phyloP scores from a whole-genome alignment of 2,113 vertebrate species.

The Larimichthys polyactis region DNA sequence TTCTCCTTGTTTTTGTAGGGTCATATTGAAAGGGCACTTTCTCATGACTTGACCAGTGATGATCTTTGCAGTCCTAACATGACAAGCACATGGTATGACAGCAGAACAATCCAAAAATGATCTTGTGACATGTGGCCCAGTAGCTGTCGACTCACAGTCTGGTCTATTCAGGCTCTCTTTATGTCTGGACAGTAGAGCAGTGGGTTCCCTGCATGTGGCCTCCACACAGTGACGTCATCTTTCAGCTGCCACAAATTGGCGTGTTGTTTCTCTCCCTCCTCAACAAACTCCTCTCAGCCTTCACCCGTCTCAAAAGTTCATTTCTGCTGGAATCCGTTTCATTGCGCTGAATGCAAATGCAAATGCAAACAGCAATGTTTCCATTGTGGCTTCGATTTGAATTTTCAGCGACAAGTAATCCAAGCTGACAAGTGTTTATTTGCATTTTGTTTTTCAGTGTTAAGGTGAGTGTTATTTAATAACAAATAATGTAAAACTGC shows the following conservation, averaged over 20 bases:
- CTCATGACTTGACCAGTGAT: not conserved
- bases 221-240: conserved; percentile 62
- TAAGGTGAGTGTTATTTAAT: not conserved
- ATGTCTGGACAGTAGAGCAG: conserved; percentile 39
- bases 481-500: not conserved
- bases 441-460: not conserved
- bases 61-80: conserved; percentile 7
- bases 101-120: conserved; percentile 19
- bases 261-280: conserved; percentile 68
- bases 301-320: conserved; percentile 37
- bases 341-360: conserved; percentile 23
- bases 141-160: conserved; percentile 12
- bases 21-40: not conserved
- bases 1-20: not conserved
- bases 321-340: conserved; percentile 45
- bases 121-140: conserved; percentile 21
- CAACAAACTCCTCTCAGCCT: conserved; percentile 66
- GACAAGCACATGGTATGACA: conserved; percentile 37
- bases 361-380: not conserved
- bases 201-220: conserved; percentile 61
- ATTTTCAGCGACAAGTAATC: not conserved
- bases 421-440: conserved; percentile 1
- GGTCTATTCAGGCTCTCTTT: conserved; percentile 17
- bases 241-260: conserved; percentile 54
- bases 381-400: not conserved